These are phyloP conservation scores for Gnathonemus longibarbis DNA, from an alignment of 2,113 vertebrate species.

Conservation along the genomic window DNA sequence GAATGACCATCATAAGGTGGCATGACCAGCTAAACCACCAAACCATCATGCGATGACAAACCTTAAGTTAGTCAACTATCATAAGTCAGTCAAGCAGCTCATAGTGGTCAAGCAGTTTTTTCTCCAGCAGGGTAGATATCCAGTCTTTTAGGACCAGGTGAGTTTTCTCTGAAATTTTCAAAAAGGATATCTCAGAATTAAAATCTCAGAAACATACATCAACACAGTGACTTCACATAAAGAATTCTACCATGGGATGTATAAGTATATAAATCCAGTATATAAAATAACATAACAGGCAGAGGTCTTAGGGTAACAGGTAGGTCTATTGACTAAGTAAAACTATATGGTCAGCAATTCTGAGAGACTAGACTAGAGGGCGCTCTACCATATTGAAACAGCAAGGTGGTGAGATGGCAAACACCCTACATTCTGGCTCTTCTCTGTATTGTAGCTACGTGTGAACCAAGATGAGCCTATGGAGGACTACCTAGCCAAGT, in stretches of 20 bases:
- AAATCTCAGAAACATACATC: not conserved
- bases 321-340: not conserved
- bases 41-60: not conserved
- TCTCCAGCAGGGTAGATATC: not conserved
- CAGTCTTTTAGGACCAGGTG: not conserved
- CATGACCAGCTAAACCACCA: not conserved
- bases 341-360: not conserved
- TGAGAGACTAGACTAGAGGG: not conserved
- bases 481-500: slow-evolving; percentile 69
- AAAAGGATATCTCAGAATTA: not conserved
- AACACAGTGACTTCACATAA: not conserved
- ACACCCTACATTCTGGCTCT: not conserved
- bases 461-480: slow-evolving; percentile 93
- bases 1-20: not conserved
- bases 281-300: not conserved
- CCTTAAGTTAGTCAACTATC: not conserved
- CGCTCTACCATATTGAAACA: not conserved
- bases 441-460: slow-evolving; percentile 66
- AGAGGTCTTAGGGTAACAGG: not conserved
- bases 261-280: not conserved
- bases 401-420: not conserved
- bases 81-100: not conserved
- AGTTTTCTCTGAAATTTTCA: not conserved
- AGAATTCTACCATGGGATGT: not conserved
- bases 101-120: not conserved